Evolutionary conservation across 2,888 invertebrate genomes (phyloP).

Genomic region (Oxytorus armatus): DNA sequence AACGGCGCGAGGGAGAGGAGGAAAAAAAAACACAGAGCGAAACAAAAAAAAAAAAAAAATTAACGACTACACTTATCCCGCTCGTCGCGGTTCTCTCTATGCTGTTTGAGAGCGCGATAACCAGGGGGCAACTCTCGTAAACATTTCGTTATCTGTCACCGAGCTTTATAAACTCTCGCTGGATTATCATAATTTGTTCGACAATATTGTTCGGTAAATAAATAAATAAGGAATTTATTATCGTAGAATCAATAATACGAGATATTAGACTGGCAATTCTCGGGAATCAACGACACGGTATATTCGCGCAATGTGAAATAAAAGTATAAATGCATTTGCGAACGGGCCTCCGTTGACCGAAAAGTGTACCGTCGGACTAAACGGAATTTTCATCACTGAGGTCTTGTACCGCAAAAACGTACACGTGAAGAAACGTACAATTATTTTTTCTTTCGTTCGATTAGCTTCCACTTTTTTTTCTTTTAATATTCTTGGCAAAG

Average conservation of each 20-base stretch:
- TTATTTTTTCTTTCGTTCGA: not conserved
- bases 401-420: not conserved
- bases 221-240: slow-evolving; percentile 37
- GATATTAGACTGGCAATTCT: slow-evolving; percentile 28
- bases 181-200: slow-evolving; percentile 64
- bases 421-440: not conserved
- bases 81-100: slow-evolving; percentile 30
- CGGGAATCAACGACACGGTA: slow-evolving; percentile 1
- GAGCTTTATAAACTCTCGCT: slow-evolving; percentile 54
- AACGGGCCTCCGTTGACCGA: not conserved
- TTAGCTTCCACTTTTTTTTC: not conserved
- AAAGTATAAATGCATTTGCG: not conserved
- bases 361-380: slow-evolving; percentile 21
- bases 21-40: not conserved
- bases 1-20: slow-evolving; percentile 74
- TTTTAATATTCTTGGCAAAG: not conserved
- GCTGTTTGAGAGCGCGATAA: slow-evolving; percentile 61
- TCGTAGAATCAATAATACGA: slow-evolving; percentile 35
- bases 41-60: slow-evolving; percentile 20
- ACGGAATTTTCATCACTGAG: slow-evolving; percentile 26
- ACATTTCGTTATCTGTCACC: slow-evolving; percentile 63
- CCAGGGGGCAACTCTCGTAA: slow-evolving; percentile 63
- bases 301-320: not conserved
- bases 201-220: slow-evolving; percentile 54
- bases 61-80: slow-evolving; percentile 24